Evolutionary conservation across 2,113 vertebrate genomes (phyloP).

Genomic region (Semicossyphus pulcher): DNA sequence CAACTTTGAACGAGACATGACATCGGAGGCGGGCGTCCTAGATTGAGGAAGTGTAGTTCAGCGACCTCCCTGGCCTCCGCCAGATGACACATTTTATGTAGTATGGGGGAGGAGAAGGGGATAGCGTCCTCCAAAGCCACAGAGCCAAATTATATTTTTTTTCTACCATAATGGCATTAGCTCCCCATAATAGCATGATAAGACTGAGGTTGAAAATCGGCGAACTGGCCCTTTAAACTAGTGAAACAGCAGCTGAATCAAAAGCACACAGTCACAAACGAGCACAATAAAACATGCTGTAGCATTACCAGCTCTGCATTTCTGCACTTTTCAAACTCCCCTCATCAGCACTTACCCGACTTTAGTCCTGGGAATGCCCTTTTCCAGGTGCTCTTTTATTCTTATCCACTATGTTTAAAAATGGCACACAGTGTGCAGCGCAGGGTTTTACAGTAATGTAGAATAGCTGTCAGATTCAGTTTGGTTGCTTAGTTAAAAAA

Average conservation of each 20-base stretch:
- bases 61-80: no score
- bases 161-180: no score
- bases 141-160: no score
- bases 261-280: conserved; percentile 7
- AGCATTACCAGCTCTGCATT: conserved; percentile 46
- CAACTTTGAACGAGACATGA: no score
- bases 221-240: no score
- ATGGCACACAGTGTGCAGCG: conserved; percentile 5
- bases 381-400: conserved; percentile 58
- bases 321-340: conserved; percentile 36
- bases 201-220: no score
- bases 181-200: no score
- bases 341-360: conserved; percentile 56
- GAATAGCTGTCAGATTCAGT: conserved; percentile 1
- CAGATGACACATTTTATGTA: no score
- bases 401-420: conserved; percentile 23
- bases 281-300: conserved; percentile 28
- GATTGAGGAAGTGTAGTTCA: no score
- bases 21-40: no score
- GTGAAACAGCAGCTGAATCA: conserved; percentile 16
- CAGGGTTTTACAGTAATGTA: not conserved
- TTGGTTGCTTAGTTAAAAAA: not conserved
- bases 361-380: conserved; percentile 52
- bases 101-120: no score
- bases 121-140: no score